Evolutionary conservation across 2,797 vertebrate genomes (phyloP), one percentile per base, ranked within the genome.

Genomic region (Ceyx erithaca): DNA sequence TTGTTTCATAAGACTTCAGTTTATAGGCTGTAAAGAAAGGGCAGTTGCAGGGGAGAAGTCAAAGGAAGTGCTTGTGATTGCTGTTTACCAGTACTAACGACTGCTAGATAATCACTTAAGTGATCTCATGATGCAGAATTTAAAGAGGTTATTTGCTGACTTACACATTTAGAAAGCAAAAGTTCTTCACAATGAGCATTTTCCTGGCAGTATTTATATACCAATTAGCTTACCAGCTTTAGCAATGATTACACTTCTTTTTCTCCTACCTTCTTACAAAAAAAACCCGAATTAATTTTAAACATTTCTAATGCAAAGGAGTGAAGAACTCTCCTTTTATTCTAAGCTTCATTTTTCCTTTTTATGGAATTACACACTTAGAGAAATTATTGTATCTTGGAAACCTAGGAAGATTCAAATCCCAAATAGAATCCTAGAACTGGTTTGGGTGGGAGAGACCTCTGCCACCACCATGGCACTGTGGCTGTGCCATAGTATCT

Each of bases 201-300:
- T 94, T 96, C 93, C 81, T 95, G 90, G 96, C 93, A 93, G 55
- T 93, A 89, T 61, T 95, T 95, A 96, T 91, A 82, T 45, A 87
- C 93, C 96, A 94, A 93, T 94, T 95, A 96, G 89, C 79, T 90
- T 23, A 95, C 81, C 84, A 89, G 69, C 75, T 91, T 89, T 83
- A 96, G 88, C 59, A 89, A 72, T 84, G 87, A 83, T 64, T 76
- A 92, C 80, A 97, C 92, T 23, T 33, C 18, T 81, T 81, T 28
- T 7, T 9, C 14, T 41, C 52, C 33, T 35, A 83, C 66, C 55
- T 66, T 79, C 85, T 93, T 82, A 69, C 28, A 35, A 64, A 96
- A 92, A 23, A 43, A 95, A 96, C 76, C 10, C 70, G 90, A 95
- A 93, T 33, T 66, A 59, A 30, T 79, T 30, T 88, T 25, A 77